Evolutionary conservation across 2,888 invertebrate genomes (phyloP).

Genomic region (Perizoma flavofasciatum): DNA sequence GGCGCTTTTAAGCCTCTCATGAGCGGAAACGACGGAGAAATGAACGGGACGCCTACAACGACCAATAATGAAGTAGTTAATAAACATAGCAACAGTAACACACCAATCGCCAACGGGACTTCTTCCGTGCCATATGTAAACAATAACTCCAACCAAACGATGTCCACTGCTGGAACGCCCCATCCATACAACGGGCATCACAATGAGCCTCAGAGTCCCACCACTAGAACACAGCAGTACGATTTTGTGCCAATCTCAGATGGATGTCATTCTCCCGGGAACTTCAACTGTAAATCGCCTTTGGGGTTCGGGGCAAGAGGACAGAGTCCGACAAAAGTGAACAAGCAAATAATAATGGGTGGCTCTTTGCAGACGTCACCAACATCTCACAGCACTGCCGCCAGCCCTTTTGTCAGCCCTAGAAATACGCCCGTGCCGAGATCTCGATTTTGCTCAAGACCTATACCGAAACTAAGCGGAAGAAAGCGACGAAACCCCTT

Average conservation of each 20-base stretch:
- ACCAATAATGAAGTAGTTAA: conserved; percentile 47
- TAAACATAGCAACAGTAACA: conserved; percentile 55
- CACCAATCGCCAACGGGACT: conserved; percentile 60
- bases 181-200: conserved; percentile 71
- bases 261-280: conserved; percentile 86
- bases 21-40: conserved; percentile 45
- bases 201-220: conserved; percentile 89
- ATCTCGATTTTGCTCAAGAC: conserved; percentile 83
- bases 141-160: conserved; percentile 48
- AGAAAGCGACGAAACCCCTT: conserved; percentile 67
- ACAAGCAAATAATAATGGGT: conserved; percentile 65
- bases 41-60: conserved; percentile 52
- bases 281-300: conserved; percentile 75
- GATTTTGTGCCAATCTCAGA: conserved; percentile 95
- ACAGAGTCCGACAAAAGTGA: conserved; percentile 68
- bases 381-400: conserved; percentile 86
- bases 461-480: conserved; percentile 73
- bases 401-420: conserved; percentile 93
- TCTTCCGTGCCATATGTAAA: conserved; percentile 50
- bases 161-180: conserved; percentile 50
- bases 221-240: conserved; percentile 90
- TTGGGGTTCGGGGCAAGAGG: conserved; percentile 66
- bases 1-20: conserved; percentile 67
- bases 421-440: conserved; percentile 89
- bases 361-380: conserved; percentile 76